Evolutionary conservation across 2,888 invertebrate genomes (phyloP), one percentile per base, ranked within the genome.

Genomic region (Amblyjoppa fuscipennis): DNA sequence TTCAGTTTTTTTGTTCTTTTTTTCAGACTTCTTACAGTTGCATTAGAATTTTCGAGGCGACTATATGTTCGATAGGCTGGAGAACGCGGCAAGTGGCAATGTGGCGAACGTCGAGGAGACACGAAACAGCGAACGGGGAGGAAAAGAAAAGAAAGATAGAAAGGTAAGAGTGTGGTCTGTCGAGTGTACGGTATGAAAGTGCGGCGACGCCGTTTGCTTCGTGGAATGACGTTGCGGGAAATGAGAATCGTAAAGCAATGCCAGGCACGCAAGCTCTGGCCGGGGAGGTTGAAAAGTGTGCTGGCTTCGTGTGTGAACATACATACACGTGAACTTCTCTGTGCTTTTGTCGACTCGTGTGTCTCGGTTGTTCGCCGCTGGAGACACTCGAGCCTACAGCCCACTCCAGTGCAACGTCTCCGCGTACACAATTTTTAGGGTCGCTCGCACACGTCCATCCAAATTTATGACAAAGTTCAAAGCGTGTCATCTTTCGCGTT

Each of bases 161-260:
- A 59, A 66, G 61, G 34, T 56, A 61, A 87, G 84, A 64, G 64
- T 64, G 38, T 64, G 64, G 3, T 34, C 31, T 7, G 64, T 38
- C 13, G 64, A 34, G 64, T 64, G 16, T 38, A 38, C 16, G 64
- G 70, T 69, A 78, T 77, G 64, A 74, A 74, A 85, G 78, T 79
- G 86, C 83, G 88, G 87, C 81, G 86, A 81, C 78, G 86, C 64
- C 79, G 86, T 86, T 87, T 87, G 83, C 84, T 16, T 88, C 86
- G 89, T 78, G 90, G 89, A 92, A 92, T 92, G 91, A 92, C 92
- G 90, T 90, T 88, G 91, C 91, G 91, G 91, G 91, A 93, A 93
- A 93, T 92, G 91, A 91, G 91, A 88, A 91, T 92, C 92, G 91
- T 93, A 93, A 92, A 93, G 90, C 91, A 89, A 87, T 87, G 90